Evolutionary conservation across 1,140 invertebrate species (phyloP).

Genomic region (Saxidomus purpurata): DNA sequence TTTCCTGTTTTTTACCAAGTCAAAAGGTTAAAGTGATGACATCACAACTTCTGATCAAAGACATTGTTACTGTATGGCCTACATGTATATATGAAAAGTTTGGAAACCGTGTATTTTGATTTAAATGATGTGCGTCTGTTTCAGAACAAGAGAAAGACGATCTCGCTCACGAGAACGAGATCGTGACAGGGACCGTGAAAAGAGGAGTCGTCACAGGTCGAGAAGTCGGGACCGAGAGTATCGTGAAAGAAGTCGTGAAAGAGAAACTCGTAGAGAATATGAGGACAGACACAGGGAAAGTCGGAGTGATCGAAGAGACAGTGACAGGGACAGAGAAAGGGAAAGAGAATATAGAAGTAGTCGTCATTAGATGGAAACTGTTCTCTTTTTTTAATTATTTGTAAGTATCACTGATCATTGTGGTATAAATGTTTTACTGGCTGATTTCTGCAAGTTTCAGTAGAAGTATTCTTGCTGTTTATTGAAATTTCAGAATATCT

Average conservation of each 20-base stretch:
- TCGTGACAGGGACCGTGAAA: constrained; percentile 88
- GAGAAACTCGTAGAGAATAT: constrained; percentile 70
- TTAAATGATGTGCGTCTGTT: too few relatives aligned
- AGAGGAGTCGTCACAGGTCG: constrained; percentile 87
- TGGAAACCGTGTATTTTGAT: too few relatives aligned
- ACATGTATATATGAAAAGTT: too few relatives aligned
- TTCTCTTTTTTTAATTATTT: constrained; percentile 47
- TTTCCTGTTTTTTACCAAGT: too few relatives aligned
- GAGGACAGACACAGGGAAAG: constrained; percentile 82
- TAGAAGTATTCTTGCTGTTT: not conserved
- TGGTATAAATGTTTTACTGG: not conserved
- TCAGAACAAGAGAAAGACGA: constrained; percentile 86
- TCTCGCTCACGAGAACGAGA: constrained; percentile 91
- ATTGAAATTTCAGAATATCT: constrained; percentile 3
- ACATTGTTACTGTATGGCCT: too few relatives aligned
- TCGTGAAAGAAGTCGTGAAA: constrained; percentile 91
- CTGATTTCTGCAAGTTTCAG: not conserved
- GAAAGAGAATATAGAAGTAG: constrained; percentile 78
- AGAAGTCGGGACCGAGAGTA: constrained; percentile 85
- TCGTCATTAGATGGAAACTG: constrained; percentile 67
- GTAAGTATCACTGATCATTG: constrained; percentile 30
- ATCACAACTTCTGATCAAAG: too few relatives aligned
- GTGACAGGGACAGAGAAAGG: constrained; percentile 79
- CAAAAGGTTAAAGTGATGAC: too few relatives aligned
- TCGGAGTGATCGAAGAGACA: constrained; percentile 81